Conservation (phyloP, 2,888 invertebrate genomes). For the Adineta ricciae region DNA sequence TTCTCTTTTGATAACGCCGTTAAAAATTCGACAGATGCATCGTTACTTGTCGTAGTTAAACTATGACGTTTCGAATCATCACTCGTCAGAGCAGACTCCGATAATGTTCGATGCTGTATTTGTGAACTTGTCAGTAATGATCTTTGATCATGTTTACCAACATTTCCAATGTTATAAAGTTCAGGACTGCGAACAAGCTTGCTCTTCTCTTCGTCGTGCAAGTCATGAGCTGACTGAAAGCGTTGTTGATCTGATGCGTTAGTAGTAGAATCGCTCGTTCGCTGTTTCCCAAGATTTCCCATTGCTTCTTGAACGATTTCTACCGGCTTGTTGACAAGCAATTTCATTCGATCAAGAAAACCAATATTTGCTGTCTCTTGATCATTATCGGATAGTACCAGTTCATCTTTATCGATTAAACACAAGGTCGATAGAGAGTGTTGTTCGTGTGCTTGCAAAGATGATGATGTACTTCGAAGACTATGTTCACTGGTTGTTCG, state of each 20-base stretch:
- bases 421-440: background rate
- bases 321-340: background rate
- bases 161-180: background rate
- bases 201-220: background rate
- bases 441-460: background rate
- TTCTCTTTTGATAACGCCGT: constrained; percentile 11
- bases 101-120: background rate
- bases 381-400: too few relatives aligned
- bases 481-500: constrained; percentile 9
- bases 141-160: background rate
- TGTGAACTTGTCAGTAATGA: background rate
- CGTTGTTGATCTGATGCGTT: background rate
- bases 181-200: constrained; percentile 15
- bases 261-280: too few relatives aligned
- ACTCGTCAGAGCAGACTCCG: background rate
- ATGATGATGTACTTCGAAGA: background rate
- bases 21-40: background rate
- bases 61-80: background rate
- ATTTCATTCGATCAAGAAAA: background rate
- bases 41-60: background rate
- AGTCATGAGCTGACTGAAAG: constrained; percentile 3
- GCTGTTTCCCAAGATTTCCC: background rate
- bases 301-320: background rate
- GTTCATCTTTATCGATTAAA: background rate
- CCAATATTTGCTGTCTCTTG: background rate